A percentile compares a stretch with the other conserved stretches of the same genome.
Conservation (phyloP, 2,888 invertebrate species). For the Ormyrus pomaceus region DNA sequence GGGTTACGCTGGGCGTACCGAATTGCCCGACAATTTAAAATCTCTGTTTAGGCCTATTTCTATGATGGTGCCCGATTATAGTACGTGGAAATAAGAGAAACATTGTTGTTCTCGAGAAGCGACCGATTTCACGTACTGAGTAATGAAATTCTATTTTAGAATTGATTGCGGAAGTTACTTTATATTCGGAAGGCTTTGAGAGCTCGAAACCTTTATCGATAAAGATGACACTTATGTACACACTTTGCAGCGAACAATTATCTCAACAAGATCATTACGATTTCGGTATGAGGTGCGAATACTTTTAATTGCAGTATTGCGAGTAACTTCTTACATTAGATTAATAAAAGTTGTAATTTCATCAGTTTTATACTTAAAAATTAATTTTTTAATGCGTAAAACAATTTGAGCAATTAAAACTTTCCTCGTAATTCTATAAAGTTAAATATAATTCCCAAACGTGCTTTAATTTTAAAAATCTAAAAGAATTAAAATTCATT, state of each 20-base stretch:
- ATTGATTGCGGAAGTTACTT: conserved; percentile 91
- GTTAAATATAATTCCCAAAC: too few species aligned
- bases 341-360: too few species aligned
- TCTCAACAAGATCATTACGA: conserved; percentile 96
- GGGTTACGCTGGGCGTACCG: conserved; percentile 92
- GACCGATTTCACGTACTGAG: background rate
- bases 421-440: too few species aligned
- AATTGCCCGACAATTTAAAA: conserved; percentile 92
- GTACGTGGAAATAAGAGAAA: conserved; percentile 72
- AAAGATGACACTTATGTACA: conserved; percentile 96
- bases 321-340: background rate
- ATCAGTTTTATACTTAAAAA: too few species aligned
- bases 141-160: conserved; percentile 75
- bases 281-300: conserved; percentile 85
- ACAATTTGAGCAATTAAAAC: too few species aligned
- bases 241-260: conserved; percentile 92
- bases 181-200: conserved; percentile 96
- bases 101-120: background rate
- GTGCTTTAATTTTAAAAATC: too few species aligned
- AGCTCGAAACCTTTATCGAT: conserved; percentile 90
- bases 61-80: conserved; percentile 96
- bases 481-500: background rate
- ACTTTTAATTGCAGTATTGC: background rate
- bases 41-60: conserved; percentile 90
- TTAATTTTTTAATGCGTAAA: too few species aligned